A percentile compares a stretch with the other conserved stretches of the same genome.
These are phyloP conservation scores for Eucera pruinosa DNA, from an alignment of 2,888 invertebrate species.

Conservation along the genomic window DNA sequence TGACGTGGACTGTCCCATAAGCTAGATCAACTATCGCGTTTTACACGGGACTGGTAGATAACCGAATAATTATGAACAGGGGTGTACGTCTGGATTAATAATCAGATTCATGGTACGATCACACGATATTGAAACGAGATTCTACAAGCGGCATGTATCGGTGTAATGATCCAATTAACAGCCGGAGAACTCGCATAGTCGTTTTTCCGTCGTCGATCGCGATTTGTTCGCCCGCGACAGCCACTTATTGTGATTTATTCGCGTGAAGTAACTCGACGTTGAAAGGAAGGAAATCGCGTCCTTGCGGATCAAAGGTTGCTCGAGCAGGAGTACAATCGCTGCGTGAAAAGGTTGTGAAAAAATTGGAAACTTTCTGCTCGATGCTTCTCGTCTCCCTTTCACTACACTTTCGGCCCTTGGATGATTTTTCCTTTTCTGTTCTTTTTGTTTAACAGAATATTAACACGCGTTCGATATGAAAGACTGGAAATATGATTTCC, in stretches of 20 bases:
- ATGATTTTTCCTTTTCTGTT: too few relatives aligned
- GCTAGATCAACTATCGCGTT: too few relatives aligned
- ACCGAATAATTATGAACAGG: too few relatives aligned
- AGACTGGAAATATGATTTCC: too few relatives aligned
- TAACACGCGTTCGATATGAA: too few relatives aligned
- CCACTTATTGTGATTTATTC: slow-evolving; percentile 42
- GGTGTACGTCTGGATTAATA: not conserved
- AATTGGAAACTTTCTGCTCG: slow-evolving; percentile 8
- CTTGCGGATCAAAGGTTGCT: slow-evolving; percentile 35
- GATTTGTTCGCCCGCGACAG: slow-evolving; percentile 28
- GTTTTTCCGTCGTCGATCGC: slow-evolving; percentile 33
- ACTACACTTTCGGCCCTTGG: not conserved
- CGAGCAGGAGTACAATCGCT: not conserved
- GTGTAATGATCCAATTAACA: slow-evolving; percentile 48
- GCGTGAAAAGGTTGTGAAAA: slow-evolving; percentile 18
- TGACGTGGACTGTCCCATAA: too few relatives aligned
- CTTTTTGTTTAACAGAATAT: too few relatives aligned
- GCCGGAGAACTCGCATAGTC: slow-evolving; percentile 8
- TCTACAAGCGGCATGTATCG: not conserved
- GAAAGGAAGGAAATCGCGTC: slow-evolving; percentile 46
- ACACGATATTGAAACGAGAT: not conserved
- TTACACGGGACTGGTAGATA: too few relatives aligned
- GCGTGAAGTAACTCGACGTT: slow-evolving; percentile 24
- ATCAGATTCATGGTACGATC: slow-evolving; percentile 2
- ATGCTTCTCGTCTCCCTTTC: not conserved